Percentiles rank a stretch among this genome's conserved stretches.
phyloP scores from a whole-genome alignment of 2,888 invertebrate species.

The Volucella inflata region DNA sequence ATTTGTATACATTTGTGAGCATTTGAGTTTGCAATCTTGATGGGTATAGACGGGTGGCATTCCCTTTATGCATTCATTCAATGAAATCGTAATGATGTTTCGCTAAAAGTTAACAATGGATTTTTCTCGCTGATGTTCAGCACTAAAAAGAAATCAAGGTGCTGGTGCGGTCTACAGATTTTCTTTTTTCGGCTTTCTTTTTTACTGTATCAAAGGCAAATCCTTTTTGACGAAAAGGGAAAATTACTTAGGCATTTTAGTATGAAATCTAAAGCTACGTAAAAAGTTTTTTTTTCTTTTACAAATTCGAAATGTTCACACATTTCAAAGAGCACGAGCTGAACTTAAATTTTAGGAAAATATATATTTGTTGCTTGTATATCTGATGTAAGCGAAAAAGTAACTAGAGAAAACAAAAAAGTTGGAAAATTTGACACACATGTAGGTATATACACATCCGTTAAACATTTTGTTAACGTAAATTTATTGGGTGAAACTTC shows the following conservation, averaged over 20 bases:
- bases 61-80: constrained; percentile 43
- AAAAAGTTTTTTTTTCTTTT: background rate
- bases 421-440: too few species aligned
- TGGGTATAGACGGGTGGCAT: background rate
- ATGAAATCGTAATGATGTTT: constrained; percentile 40
- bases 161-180: constrained; percentile 27
- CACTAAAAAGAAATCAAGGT: constrained; percentile 20
- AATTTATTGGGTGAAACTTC: too few species aligned
- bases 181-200: constrained; percentile 17
- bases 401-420: too few species aligned
- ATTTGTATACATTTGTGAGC: constrained; percentile 11
- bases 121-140: constrained; percentile 19
- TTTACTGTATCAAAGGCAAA: constrained; percentile 12
- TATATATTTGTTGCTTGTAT: background rate
- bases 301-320: background rate
- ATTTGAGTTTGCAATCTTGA: background rate
- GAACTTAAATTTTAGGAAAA: background rate
- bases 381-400: too few species aligned
- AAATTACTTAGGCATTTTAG: constrained; percentile 25
- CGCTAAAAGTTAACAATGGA: constrained; percentile 45
- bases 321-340: background rate
- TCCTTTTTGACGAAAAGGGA: constrained; percentile 3
- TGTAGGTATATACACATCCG: too few species aligned
- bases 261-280: constrained; percentile 7
- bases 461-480: too few species aligned